Percentiles rank a stretch among this genome's conserved stretches.
These are phyloP conservation scores for Drosophila murphyi DNA, from an alignment of 1,140 invertebrate species.

Conservation along the genomic window DNA sequence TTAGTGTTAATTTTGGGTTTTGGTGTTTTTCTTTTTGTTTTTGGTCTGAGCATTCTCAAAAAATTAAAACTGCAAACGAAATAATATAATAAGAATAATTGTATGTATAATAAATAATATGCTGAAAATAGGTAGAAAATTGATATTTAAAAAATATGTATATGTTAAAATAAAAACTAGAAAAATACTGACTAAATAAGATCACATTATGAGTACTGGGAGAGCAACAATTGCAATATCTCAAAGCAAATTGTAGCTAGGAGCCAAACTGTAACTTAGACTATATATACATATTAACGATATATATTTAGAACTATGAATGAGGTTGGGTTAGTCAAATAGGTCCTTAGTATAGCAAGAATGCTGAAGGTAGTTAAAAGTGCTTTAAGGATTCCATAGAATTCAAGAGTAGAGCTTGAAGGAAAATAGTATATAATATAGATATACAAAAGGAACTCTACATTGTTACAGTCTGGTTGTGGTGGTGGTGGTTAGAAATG, in stretches of 20 bases:
- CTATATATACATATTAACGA: background rate
- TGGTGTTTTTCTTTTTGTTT: conserved; percentile 36
- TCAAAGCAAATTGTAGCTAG: conserved; percentile 3
- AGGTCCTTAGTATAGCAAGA: background rate
- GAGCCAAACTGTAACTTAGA: conserved; percentile 28
- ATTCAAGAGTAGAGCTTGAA: background rate
- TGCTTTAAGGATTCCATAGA: background rate
- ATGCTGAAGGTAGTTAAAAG: background rate
- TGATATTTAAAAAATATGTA: conserved; percentile 69
- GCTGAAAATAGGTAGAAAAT: conserved; percentile 84
- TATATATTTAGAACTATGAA: background rate
- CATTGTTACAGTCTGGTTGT: conserved; percentile 29
- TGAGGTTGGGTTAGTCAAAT: background rate
- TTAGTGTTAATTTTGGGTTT: conserved; percentile 69
- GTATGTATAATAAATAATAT: conserved; percentile 52
- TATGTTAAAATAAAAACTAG: conserved; percentile 56
- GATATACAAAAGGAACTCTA: conserved; percentile 6
- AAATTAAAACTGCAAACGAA: conserved; percentile 78
- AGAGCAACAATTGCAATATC: background rate
- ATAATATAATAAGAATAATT: conserved; percentile 62
- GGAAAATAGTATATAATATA: background rate
- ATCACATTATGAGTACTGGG: conserved; percentile 23
- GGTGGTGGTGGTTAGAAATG: conserved; percentile 26
- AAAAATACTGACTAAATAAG: conserved; percentile 47
- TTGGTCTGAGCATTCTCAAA: conserved; percentile 38